Conservation (phyloP, 2,888 invertebrate species). For the Acrocera orbiculus region DNA sequence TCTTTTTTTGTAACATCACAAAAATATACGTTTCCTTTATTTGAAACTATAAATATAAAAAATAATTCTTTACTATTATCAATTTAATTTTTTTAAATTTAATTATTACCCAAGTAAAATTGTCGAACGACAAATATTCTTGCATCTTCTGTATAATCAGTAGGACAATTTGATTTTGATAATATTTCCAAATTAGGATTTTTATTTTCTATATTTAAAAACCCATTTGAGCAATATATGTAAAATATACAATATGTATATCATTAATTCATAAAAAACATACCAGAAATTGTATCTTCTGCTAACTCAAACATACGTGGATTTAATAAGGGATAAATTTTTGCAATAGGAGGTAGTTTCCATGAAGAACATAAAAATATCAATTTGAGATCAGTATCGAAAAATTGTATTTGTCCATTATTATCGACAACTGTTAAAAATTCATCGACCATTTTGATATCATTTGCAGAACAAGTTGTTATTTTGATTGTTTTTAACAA, state of each 20-base stretch:
- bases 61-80: background rate
- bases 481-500: conserved; percentile 7
- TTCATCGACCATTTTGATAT: conserved; percentile 36
- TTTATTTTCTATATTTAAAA: conserved; percentile 2
- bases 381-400: conserved; percentile 38
- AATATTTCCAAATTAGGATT: conserved; percentile 3
- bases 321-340: background rate
- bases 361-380: conserved; percentile 36
- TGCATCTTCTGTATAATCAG: conserved; percentile 33
- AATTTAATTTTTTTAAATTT: background rate
- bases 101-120: conserved; percentile 36
- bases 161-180: conserved; percentile 22
- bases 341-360: conserved; percentile 3
- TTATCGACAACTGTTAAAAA: conserved; percentile 39
- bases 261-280: background rate
- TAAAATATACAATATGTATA: too few species aligned
- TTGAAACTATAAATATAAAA: conserved; percentile 23
- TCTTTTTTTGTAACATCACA: conserved; percentile 36
- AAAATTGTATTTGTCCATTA: conserved; percentile 39
- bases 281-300: conserved; percentile 5
- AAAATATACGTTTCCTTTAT: conserved; percentile 33
- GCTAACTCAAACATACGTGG: conserved; percentile 3
- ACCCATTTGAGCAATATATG: too few species aligned
- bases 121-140: conserved; percentile 37
- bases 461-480: conserved; percentile 28